phyloP scores from a whole-genome alignment of 2,888 invertebrate species.

The Cheilosia soror region DNA sequence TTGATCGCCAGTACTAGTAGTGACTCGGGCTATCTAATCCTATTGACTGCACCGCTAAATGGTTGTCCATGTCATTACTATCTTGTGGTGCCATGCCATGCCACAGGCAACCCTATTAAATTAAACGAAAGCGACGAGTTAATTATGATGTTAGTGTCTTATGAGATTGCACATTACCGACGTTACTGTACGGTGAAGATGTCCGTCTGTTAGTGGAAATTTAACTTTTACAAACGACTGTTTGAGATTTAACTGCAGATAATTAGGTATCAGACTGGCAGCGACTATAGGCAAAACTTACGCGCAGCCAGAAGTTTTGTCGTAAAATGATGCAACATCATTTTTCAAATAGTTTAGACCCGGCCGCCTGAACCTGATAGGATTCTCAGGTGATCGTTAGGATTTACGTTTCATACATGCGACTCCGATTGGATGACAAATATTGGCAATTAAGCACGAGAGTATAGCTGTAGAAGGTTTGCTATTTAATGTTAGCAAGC shows the following conservation, averaged over 20 bases:
- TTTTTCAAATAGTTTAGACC: slow-evolving; percentile 38
- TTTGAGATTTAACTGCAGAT: slow-evolving; percentile 46
- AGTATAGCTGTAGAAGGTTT: no score
- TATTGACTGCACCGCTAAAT: slow-evolving; percentile 63
- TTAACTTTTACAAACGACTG: slow-evolving; percentile 55
- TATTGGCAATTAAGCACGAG: slow-evolving; percentile 10
- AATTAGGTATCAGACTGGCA: slow-evolving; percentile 41
- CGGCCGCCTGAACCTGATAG: not conserved
- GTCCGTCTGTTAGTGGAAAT: slow-evolving; percentile 27
- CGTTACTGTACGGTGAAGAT: slow-evolving; percentile 14
- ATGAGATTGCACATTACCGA: slow-evolving; percentile 10
- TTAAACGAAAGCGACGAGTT: slow-evolving; percentile 70
- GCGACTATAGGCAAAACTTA: not conserved
- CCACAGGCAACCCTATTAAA: slow-evolving; percentile 64
- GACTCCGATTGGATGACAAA: slow-evolving; percentile 7
- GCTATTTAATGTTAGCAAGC: no score
- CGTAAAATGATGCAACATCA: slow-evolving; percentile 49
- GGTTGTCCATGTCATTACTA: slow-evolving; percentile 65
- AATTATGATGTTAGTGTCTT: slow-evolving; percentile 69
- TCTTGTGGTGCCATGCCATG: slow-evolving; percentile 13
- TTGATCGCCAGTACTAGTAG: slow-evolving; percentile 46
- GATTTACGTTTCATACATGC: not conserved
- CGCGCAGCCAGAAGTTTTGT: slow-evolving; percentile 20
- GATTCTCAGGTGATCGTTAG: not conserved
- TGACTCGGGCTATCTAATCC: slow-evolving; percentile 58